Conservation (phyloP, 1,140 invertebrate genomes). For the Brachionus asplanchnoidis region DNA sequence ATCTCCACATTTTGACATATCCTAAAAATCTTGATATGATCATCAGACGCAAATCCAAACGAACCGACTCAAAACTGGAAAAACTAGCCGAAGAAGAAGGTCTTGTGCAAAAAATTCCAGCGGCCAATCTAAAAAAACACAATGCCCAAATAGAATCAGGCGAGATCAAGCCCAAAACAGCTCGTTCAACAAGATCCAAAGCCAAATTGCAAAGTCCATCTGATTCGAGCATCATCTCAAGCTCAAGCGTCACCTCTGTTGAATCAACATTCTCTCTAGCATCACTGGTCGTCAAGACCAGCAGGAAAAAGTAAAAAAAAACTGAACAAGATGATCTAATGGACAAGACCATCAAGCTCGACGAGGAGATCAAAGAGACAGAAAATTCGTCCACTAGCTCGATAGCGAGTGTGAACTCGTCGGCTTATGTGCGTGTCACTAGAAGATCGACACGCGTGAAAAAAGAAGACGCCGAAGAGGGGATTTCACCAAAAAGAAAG, state of each 20-base stretch:
- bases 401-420: background rate
- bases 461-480: background rate
- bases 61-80: background rate
- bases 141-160: background rate
- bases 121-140: constrained; percentile 2
- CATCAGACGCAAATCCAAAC: background rate
- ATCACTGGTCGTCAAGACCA: background rate
- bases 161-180: background rate
- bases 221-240: background rate
- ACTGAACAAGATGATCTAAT: background rate
- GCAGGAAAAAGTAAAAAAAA: background rate
- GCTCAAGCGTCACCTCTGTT: background rate
- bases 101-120: background rate
- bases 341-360: background rate
- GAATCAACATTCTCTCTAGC: background rate
- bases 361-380: background rate
- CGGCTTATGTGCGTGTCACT: background rate
- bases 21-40: too few species aligned
- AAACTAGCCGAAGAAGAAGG: background rate
- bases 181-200: background rate
- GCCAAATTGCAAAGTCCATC: background rate
- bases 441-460: background rate
- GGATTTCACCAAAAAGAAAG: background rate
- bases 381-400: background rate
- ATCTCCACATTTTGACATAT: too few species aligned